Evolutionary conservation across 2,797 vertebrate genomes (phyloP).

Genomic region (Enteromius trimaculatus): DNA sequence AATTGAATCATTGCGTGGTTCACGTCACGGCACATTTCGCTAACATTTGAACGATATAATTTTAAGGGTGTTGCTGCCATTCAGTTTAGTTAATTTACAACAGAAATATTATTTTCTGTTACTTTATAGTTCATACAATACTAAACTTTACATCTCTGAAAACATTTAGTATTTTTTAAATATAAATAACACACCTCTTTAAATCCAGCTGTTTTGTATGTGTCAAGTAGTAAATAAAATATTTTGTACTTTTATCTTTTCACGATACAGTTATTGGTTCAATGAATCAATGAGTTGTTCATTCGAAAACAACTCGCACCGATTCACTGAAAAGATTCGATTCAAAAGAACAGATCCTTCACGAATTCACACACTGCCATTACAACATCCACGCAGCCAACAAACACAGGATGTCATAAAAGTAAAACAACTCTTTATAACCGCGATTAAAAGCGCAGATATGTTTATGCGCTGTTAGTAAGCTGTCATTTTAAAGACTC

Average conservation of each 20-base stretch:
- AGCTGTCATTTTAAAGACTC: not conserved
- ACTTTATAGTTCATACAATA: not conserved
- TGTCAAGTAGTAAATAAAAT: not conserved
- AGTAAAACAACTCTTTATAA: not conserved
- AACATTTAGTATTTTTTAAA: not conserved
- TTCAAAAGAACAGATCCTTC: not conserved
- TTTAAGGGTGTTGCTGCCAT: not conserved
- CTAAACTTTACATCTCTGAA: not conserved
- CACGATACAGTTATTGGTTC: not conserved
- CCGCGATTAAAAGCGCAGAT: not conserved
- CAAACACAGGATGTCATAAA: constrained; percentile 1
- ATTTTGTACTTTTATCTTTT: not conserved
- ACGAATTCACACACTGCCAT: not conserved
- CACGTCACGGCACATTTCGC: not conserved
- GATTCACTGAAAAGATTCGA: not conserved
- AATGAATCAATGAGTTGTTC: not conserved
- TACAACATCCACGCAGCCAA: not conserved
- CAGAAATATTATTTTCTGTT: not conserved
- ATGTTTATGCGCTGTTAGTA: not conserved
- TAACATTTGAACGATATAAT: not conserved
- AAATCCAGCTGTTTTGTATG: not conserved
- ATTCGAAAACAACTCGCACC: not conserved
- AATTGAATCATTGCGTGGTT: not conserved
- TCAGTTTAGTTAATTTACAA: not conserved
- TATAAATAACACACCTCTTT: not conserved